These are phyloP conservation scores for Datnioides undecimradiatus DNA, from an alignment of 2,113 vertebrate genomes.

Conservation along the genomic window DNA sequence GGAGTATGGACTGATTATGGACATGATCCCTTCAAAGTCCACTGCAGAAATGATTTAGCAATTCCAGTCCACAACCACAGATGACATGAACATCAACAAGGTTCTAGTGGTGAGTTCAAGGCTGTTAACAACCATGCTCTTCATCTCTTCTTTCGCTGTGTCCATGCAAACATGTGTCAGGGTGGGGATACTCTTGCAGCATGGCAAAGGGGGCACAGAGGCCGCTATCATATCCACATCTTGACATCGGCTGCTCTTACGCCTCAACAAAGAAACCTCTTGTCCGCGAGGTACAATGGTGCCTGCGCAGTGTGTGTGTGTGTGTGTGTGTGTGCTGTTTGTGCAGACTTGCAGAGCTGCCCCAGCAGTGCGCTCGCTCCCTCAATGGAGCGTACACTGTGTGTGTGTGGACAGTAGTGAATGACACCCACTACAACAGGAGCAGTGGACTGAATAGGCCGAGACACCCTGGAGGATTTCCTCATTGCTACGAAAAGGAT, in stretches of 20 bases:
- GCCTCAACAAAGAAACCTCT: slow-evolving; percentile 66
- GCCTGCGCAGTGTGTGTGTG: slow-evolving; percentile 25
- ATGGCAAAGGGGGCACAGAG: background rate
- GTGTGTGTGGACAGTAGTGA: slow-evolving; percentile 38
- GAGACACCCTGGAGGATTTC: slow-evolving; percentile 64
- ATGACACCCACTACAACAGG: slow-evolving; percentile 49
- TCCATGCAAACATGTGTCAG: background rate
- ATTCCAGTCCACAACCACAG: background rate
- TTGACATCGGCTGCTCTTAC: slow-evolving; percentile 37
- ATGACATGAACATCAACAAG: background rate
- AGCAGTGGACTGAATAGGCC: slow-evolving; percentile 46
- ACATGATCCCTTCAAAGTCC: background rate
- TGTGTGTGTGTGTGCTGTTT: slow-evolving; percentile 23
- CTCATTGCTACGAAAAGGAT: slow-evolving; percentile 56
- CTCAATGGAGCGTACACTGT: slow-evolving; percentile 21
- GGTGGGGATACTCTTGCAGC: background rate
- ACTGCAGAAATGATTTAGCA: background rate
- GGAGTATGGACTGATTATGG: background rate
- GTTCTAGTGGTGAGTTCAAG: background rate
- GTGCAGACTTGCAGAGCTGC: slow-evolving; percentile 38
- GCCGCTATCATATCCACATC: slow-evolving; percentile 27
- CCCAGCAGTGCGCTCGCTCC: slow-evolving; percentile 40
- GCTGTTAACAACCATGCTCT: background rate
- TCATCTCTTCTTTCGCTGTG: background rate
- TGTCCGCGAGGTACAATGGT: slow-evolving; percentile 69